Base-by-base conservation (phyloP, 2,113 vertebrate genomes). In the Suricata suricatta region DNA sequence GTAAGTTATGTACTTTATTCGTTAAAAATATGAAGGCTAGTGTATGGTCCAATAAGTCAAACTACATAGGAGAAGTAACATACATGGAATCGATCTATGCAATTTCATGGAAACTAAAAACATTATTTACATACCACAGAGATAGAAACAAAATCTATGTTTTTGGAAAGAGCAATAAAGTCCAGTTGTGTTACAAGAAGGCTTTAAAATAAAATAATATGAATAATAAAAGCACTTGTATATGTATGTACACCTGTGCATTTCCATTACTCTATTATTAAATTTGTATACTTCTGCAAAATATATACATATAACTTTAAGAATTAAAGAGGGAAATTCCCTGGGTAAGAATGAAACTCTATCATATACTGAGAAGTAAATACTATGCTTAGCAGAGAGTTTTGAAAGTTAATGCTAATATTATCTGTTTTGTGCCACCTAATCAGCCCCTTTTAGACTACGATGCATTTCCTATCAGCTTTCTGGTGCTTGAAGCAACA, bases 71-170 rank as follows among this genome's bases (percentile, higher is more conserved):
- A 77, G 33, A 33, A 87, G 52, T 66, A 66, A 79, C 31, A 35
- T 77, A 90, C 11, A 35, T 87, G 47, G 54, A 83, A 76, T 57
- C 12, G 2, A 88, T 47, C 60, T 50, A 33, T 47, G 54, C 80
- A 31, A 90, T 93, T 97, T 90, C 38, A 95, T 10, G 66, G 14
- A n/a, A 87, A 44, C 81, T 90, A 79, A 93, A 69, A 88, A 91
- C 76, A 84, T 85, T 66, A 95, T 63, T 79, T 85, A n/a, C 27
- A 88, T 71, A 85, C 11, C 29, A 89, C 3, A 96, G 44, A 79
- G 14, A 41, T 90, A 5, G 31, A 90, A 90, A 83, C 31, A 88
- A 96, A 90, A 25, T 86, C 35, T 90, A 86, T 47, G 13, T 66
- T 88, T 92, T 79, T 16, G 60, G 44, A 33, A 93, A 68, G 80